These are phyloP conservation scores for Campopleginae sp. DNA, from an alignment of 2,888 invertebrate genomes.

Conservation along the genomic window DNA sequence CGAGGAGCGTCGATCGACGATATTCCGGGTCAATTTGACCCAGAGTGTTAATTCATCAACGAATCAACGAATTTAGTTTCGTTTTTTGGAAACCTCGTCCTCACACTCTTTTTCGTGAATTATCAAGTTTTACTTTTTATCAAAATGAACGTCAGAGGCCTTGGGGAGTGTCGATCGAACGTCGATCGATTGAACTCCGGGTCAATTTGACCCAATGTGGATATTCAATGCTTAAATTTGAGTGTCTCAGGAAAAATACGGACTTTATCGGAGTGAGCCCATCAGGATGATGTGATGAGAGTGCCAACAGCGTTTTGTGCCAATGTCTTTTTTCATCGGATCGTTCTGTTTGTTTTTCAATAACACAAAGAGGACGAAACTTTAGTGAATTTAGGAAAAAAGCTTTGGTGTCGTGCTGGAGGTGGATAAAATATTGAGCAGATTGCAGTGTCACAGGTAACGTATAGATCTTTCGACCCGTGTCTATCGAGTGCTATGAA, in stretches of 20 bases:
- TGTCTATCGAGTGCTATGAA: constrained; percentile 38
- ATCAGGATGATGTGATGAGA: neutral
- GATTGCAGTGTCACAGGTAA: constrained; percentile 31
- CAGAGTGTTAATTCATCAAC: too few species aligned
- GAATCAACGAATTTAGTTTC: too few species aligned
- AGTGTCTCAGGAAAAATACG: neutral
- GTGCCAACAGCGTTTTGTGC: neutral
- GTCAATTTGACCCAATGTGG: too few species aligned
- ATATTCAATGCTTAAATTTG: neutral
- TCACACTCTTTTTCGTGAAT: too few species aligned
- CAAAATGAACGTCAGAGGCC: too few species aligned
- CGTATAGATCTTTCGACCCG: constrained; percentile 7
- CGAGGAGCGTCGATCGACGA: too few species aligned
- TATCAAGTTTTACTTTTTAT: too few species aligned
- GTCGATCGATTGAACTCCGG: too few species aligned
- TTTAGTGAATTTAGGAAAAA: constrained; percentile 36
- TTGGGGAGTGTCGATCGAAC: too few species aligned
- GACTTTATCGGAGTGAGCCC: neutral
- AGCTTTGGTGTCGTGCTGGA: constrained; percentile 5
- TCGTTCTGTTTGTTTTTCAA: neutral
- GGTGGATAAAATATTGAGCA: constrained; percentile 40
- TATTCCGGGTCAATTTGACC: too few species aligned
- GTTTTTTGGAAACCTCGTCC: too few species aligned
- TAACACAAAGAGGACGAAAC: neutral
- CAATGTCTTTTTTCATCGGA: neutral